phyloP scores from a whole-genome alignment of 2,797 vertebrate genomes.

The Hyperoplus lanceolatus region DNA sequence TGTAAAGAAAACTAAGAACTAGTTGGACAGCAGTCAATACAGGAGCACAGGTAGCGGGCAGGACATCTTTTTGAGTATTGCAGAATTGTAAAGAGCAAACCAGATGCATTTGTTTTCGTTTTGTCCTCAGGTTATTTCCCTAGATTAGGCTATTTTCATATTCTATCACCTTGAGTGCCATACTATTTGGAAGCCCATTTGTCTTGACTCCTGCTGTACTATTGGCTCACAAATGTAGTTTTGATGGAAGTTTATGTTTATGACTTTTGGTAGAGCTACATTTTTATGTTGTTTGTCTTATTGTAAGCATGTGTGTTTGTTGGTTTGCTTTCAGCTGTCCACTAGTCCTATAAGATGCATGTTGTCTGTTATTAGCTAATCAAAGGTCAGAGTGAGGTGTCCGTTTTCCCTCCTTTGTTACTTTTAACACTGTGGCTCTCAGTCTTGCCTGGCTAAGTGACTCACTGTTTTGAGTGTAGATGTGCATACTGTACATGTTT shows the following conservation, averaged over 20 bases:
- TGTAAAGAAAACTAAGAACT: not conserved
- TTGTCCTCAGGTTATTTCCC: not conserved
- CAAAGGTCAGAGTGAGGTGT: conserved; percentile 53
- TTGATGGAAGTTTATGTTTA: not conserved
- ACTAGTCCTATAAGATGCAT: not conserved
- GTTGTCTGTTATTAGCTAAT: conserved; percentile 24
- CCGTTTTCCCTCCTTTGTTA: conserved; percentile 65
- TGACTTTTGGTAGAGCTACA: not conserved
- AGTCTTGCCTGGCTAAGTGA: conserved; percentile 65
- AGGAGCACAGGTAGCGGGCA: not conserved
- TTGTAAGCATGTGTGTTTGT: not conserved
- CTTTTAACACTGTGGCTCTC: conserved; percentile 60
- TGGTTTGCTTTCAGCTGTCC: not conserved
- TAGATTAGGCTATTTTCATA: not conserved
- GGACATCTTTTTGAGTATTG: not conserved
- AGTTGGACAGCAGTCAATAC: not conserved
- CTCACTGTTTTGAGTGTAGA: conserved; percentile 9
- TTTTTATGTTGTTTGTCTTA: not conserved
- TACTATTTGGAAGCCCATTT: not conserved
- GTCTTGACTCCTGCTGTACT: not conserved
- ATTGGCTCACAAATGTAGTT: not conserved
- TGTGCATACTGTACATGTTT: conserved; percentile 38
- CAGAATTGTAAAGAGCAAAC: not conserved
- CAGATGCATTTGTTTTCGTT: not conserved
- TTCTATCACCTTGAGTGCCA: not conserved